Conservation (phyloP, 2,113 vertebrate genomes). For the Calyptomena viridis region DNA sequence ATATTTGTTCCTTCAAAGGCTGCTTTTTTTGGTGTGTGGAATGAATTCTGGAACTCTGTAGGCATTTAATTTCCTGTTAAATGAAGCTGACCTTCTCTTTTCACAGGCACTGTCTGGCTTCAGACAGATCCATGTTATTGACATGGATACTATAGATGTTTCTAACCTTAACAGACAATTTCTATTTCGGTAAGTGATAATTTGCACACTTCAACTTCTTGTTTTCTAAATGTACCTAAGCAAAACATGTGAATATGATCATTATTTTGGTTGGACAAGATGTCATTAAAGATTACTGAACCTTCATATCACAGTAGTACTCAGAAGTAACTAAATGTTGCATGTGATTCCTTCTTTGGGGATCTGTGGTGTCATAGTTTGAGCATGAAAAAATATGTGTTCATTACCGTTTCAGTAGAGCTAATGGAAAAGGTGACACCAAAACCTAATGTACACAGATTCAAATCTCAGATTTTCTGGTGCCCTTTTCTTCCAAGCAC, state of each 20-base stretch:
- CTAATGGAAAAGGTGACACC: not conserved
- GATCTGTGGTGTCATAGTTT: not conserved
- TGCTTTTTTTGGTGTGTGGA: not conserved
- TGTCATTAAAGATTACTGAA: not conserved
- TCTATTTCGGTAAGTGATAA: constrained; percentile 87
- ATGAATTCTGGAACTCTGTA: not conserved
- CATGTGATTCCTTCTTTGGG: not conserved
- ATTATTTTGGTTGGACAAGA: not conserved
- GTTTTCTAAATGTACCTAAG: not conserved
- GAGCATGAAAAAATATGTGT: not conserved
- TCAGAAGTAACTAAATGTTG: not conserved
- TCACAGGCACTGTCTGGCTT: constrained; percentile 91
- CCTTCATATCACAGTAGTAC: not conserved
- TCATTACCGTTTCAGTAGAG: not conserved
- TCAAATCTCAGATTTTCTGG: not conserved
- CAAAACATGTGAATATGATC: not conserved
- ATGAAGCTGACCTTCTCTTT: constrained; percentile 34
- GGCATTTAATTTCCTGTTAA: not conserved
- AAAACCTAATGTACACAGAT: not conserved
- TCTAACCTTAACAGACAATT: constrained; percentile 98
- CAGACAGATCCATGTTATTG: constrained; percentile 94
- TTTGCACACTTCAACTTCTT: not conserved
- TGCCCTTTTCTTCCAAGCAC: not conserved
- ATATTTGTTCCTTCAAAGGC: not conserved
- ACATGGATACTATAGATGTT: constrained; percentile 96